Percentiles rank a stretch among this genome's conserved stretches.
phyloP scores from a whole-genome alignment of 2,797 vertebrate species.

The Tamandua tetradactyla region DNA sequence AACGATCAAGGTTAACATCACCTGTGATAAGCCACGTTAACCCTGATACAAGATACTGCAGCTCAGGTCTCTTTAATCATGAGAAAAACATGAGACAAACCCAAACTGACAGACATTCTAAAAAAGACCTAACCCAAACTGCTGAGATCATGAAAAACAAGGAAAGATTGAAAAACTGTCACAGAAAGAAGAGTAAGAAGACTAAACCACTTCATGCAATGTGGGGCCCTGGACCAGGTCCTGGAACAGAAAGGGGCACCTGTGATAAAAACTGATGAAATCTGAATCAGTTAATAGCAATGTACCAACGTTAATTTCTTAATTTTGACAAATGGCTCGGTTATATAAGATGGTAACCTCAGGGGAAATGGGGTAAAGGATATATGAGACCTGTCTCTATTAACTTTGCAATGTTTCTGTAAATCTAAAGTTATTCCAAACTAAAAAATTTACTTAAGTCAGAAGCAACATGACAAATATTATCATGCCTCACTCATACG shows the following conservation, averaged over 20 bases:
- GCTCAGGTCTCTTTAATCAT: no score
- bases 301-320: neutral
- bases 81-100: neutral
- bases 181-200: neutral
- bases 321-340: neutral
- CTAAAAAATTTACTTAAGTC: conserved; percentile 21
- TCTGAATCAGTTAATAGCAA: neutral
- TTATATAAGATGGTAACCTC: neutral
- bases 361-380: neutral
- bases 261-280: neutral
- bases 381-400: neutral
- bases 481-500: no score
- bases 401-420: neutral
- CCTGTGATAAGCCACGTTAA: neutral
- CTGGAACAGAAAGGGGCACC: neutral
- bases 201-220: neutral
- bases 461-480: no score
- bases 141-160: neutral
- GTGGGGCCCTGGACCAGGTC: neutral
- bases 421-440: conserved; percentile 13
- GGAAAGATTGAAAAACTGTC: neutral
- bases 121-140: neutral
- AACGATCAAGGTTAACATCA: neutral
- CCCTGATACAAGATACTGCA: no score
- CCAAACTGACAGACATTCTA: neutral